phyloP scores from a whole-genome alignment of 2,888 invertebrate genomes.

The Caenorhabditis sulstoni region DNA sequence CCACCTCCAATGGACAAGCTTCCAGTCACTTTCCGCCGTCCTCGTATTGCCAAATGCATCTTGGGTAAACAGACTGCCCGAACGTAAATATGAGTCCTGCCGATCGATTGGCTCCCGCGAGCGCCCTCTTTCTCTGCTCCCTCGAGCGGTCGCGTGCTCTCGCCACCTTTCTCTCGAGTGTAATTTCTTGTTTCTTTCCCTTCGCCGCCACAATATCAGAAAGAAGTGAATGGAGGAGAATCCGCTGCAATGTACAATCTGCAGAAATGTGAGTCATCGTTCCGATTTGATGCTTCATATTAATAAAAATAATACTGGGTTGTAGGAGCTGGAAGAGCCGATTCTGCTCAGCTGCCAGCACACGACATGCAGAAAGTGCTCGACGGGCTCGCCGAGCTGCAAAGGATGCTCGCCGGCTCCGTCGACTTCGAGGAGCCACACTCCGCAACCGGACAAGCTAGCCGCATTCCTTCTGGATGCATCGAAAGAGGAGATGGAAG shows the following conservation, averaged over 20 bases:
- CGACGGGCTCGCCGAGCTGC: constrained; percentile 51
- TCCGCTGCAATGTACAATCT: constrained; percentile 65
- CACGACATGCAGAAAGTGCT: constrained; percentile 73
- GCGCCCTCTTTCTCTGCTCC: constrained; percentile 11
- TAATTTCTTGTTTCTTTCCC: constrained; percentile 22
- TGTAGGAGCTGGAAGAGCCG: constrained; percentile 70
- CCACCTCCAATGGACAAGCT: too few relatives aligned
- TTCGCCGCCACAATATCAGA: neutral
- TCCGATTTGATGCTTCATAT: constrained; percentile 1
- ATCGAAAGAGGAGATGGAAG: constrained; percentile 86
- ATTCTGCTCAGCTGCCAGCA: constrained; percentile 76
- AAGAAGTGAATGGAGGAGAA: constrained; percentile 50
- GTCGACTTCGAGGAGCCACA: constrained; percentile 48
- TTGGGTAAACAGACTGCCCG: too few relatives aligned
- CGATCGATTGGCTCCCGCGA: constrained; percentile 9
- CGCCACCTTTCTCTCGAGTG: constrained; percentile 3
- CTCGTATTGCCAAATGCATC: too few relatives aligned
- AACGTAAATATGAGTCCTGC: neutral
- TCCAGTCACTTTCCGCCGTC: too few relatives aligned
- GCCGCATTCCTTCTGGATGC: constrained; percentile 87
- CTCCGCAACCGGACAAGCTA: constrained; percentile 83
- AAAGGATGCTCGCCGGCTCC: constrained; percentile 29
- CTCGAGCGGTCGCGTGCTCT: neutral
- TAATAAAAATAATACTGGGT: neutral
- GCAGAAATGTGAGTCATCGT: constrained; percentile 52